Base-by-base conservation (phyloP, 2,888 invertebrate species). In the Ferdinandea cuprea region DNA sequence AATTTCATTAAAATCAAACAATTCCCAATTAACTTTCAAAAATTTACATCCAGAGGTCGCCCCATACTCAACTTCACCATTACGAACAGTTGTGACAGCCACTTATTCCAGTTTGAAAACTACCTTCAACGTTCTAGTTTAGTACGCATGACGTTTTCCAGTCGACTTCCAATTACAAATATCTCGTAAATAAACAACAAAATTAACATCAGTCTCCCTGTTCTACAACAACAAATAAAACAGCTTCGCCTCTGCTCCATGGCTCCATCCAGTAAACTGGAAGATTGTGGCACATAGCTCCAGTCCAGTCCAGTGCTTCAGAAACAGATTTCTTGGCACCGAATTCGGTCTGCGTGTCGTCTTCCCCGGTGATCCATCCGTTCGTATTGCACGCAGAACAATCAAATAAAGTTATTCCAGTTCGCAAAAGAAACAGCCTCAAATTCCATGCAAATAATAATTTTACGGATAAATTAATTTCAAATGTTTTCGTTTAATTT, bases 141-240 rank as follows among this genome's bases (percentile, higher is more conserved):
- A n/a, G n/a, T 28, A 58, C 79, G 79, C 79, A 80, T 69, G 79
- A 35, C 61, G 19, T 7, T 6, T 74, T 80, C 80, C 80, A 80
- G 50, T 52, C 8, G 1, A 17, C 15, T 72, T 78, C 83, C 68
- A 83, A 35, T 50, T 42, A 56, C 35, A 80, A 17, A 68, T 72
- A 59, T 66, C 83, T 78, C 83, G 58, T 83, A 83, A 83, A 83
- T 54, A 83, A 83, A 83, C 83, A 83, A 83, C 83, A 78, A 77
- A 77, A 63, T 11, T 44, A 44, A 52, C 9, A 61, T 59, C 71
- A 52, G 76, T 81, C 28, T 37, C 50, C 32, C 63, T 40, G 42
- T 50, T 71, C 21, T 59, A 11, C 71, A 77, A 83, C 81, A 61
- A 83, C 30, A 71, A 65, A n/a, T 6, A 46, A n/a, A 58, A 59